Conservation (phyloP, 2,797 vertebrate species). For the Mastacembelus armatus region DNA sequence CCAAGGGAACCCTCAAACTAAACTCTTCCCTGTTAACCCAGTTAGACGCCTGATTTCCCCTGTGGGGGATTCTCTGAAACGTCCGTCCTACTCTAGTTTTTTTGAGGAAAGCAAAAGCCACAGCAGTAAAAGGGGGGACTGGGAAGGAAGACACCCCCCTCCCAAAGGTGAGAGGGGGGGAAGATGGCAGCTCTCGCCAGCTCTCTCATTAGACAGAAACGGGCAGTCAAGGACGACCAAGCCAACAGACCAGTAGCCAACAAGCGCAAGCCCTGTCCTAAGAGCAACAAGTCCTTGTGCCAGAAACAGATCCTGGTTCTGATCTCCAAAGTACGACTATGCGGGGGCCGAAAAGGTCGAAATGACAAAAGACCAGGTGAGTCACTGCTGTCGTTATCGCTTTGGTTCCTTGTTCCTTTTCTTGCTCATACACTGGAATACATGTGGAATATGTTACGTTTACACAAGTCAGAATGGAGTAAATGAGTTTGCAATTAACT, state of each 20-base stretch:
- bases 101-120: slow-evolving; percentile 54
- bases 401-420: slow-evolving; percentile 24
- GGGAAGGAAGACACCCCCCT: slow-evolving; percentile 81
- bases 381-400: slow-evolving; percentile 56
- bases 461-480: background rate
- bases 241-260: slow-evolving; percentile 87
- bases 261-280: slow-evolving; percentile 90
- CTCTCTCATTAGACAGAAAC: slow-evolving; percentile 93
- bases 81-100: slow-evolving; percentile 60
- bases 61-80: slow-evolving; percentile 65
- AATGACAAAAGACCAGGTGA: slow-evolving; percentile 88
- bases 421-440: background rate
- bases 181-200: slow-evolving; percentile 95
- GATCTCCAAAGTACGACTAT: slow-evolving; percentile 92
- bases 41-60: slow-evolving; percentile 64
- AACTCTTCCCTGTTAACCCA: slow-evolving; percentile 77
- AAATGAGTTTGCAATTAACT: background rate
- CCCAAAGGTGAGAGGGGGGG: slow-evolving; percentile 86
- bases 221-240: slow-evolving; percentile 90
- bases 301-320: slow-evolving; percentile 93
- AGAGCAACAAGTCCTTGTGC: slow-evolving; percentile 93
- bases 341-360: slow-evolving; percentile 85
- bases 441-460: too few species aligned
- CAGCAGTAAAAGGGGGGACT: slow-evolving; percentile 59
- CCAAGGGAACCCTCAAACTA: slow-evolving; percentile 70